Percentiles rank a stretch among this genome's conserved stretches.
These are phyloP conservation scores for Cryptosula pallasiana DNA, from an alignment of 2,888 invertebrate genomes.

Conservation along the genomic window DNA sequence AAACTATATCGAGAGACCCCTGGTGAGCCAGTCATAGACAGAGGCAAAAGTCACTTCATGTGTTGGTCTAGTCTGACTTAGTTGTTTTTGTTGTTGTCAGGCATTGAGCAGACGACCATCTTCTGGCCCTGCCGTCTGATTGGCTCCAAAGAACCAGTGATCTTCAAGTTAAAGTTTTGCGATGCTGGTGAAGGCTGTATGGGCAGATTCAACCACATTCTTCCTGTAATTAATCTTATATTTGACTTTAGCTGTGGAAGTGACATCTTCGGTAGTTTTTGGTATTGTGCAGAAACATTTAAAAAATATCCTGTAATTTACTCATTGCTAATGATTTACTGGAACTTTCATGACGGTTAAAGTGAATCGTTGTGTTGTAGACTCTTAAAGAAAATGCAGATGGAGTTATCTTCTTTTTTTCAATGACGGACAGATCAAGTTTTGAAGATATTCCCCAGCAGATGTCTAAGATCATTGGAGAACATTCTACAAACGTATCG, in stretches of 20 bases:
- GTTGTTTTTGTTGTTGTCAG: too few relatives aligned
- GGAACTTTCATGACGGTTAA: too few relatives aligned
- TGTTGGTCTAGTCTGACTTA: too few relatives aligned
- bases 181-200: slow-evolving; percentile 59
- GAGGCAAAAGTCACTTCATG: too few relatives aligned
- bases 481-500: slow-evolving; percentile 54
- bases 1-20: slow-evolving; percentile 50
- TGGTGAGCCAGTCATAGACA: too few relatives aligned
- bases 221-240: slow-evolving; percentile 54
- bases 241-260: too few relatives aligned
- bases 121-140: slow-evolving; percentile 61
- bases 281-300: not conserved
- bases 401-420: slow-evolving; percentile 58
- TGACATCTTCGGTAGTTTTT: not conserved
- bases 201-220: slow-evolving; percentile 59
- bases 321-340: too few relatives aligned
- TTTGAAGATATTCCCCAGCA: slow-evolving; percentile 58
- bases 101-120: slow-evolving; percentile 58
- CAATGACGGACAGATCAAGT: slow-evolving; percentile 57
- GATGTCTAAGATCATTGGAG: slow-evolving; percentile 55
- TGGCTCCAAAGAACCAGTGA: slow-evolving; percentile 55
- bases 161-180: slow-evolving; percentile 61
- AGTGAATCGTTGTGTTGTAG: too few relatives aligned
- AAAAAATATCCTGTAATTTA: too few relatives aligned
- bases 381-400: slow-evolving; percentile 59